A percentile compares a stretch with the other conserved stretches of the same genome.
These are phyloP conservation scores for Synanthedon tipuliformis DNA, from an alignment of 2,888 invertebrate genomes.

Conservation along the genomic window DNA sequence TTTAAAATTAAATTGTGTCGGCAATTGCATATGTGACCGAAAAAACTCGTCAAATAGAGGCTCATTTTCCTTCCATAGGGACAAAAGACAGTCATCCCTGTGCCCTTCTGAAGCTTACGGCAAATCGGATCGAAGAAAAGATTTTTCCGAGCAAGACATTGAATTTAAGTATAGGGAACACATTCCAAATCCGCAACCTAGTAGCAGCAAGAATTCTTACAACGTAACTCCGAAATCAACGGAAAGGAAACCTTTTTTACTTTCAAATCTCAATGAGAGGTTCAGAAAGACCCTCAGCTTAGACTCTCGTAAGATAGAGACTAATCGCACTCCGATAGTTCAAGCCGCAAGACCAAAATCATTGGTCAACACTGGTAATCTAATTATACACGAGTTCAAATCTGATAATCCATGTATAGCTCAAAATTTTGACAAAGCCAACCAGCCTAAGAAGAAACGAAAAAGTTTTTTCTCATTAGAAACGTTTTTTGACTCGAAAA, in stretches of 20 bases:
- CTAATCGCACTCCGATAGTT: conserved; percentile 45
- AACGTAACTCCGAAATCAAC: conserved; percentile 60
- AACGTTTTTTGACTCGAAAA: conserved; percentile 61
- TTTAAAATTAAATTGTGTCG: conserved; percentile 46
- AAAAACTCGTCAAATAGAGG: conserved; percentile 47
- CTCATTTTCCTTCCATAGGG: conserved; percentile 57
- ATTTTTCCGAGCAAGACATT: conserved; percentile 56
- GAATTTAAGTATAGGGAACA: conserved; percentile 63
- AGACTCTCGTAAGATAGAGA: conserved; percentile 57
- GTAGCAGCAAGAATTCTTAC: conserved; percentile 54
- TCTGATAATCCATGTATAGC: conserved; percentile 36
- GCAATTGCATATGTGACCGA: conserved; percentile 54
- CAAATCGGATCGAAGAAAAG: conserved; percentile 26
- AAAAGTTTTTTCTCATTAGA: conserved; percentile 66
- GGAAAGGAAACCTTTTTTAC: conserved; percentile 50
- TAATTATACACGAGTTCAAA: conserved; percentile 46
- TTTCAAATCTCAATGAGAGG: conserved; percentile 58
- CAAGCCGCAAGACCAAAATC: conserved; percentile 57
- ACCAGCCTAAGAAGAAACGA: conserved; percentile 57
- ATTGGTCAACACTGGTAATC: conserved; percentile 51
- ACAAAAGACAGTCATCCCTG: conserved; percentile 37
- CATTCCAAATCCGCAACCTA: conserved; percentile 53
- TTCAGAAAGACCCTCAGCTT: conserved; percentile 64
- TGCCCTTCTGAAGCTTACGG: conserved; percentile 41
- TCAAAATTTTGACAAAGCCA: conserved; percentile 48